These are phyloP conservation scores for Oligia strigilis DNA, from an alignment of 2,888 invertebrate genomes.

Conservation along the genomic window DNA sequence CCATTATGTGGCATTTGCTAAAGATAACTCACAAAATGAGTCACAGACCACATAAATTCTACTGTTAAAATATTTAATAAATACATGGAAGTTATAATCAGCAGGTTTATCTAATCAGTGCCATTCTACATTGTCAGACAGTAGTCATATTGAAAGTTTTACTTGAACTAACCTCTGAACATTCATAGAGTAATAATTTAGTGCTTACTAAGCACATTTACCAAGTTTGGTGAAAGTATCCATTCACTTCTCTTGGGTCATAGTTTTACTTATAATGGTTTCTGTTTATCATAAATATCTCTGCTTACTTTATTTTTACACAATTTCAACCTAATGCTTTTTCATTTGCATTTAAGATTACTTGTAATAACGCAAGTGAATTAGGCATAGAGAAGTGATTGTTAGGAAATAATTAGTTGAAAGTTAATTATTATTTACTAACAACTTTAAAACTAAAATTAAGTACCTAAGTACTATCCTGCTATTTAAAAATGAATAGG, in stretches of 20 bases:
- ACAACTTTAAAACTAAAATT: constrained; percentile 13
- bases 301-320: constrained; percentile 6
- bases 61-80: constrained; percentile 33
- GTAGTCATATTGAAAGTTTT: constrained; percentile 47
- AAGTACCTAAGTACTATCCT: neutral
- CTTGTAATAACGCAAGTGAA: constrained; percentile 41
- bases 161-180: constrained; percentile 51
- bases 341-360: constrained; percentile 43
- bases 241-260: constrained; percentile 80
- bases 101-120: constrained; percentile 58
- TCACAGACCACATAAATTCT: constrained; percentile 31
- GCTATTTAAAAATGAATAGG: neutral
- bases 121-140: constrained; percentile 31
- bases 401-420: constrained; percentile 25
- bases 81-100: constrained; percentile 38
- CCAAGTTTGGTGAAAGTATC: constrained; percentile 82
- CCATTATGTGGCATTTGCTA: neutral
- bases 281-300: constrained; percentile 28
- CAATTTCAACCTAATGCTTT: constrained; percentile 22
- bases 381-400: constrained; percentile 6
- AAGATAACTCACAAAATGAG: constrained; percentile 35
- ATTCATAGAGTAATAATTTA: constrained; percentile 50
- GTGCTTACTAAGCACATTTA: constrained; percentile 73
- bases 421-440: constrained; percentile 44
- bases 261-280: constrained; percentile 61